Evolutionary conservation across 53 echinoderm and acorn worm genomes (phyloP), one percentile per base, ranked within the genome.

Genomic region (Mesocentrotus franciscanus): DNA sequence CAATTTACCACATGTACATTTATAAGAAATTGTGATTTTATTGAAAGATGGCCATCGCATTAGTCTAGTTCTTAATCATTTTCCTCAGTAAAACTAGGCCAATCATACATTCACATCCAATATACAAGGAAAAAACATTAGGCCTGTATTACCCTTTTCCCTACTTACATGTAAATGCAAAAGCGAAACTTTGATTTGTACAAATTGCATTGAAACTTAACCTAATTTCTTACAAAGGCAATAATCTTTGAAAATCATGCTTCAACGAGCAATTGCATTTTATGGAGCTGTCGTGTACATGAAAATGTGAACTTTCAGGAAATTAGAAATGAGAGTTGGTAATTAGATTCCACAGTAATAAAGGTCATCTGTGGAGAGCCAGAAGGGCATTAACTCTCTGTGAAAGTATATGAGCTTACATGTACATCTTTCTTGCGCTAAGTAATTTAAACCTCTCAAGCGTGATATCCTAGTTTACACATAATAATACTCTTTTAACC

Each of bases 31-130:
- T 18, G 17, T 30, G 16, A 17, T 11, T 35, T 36, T 2, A 81
- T 81, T 0, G 2, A 22, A 9, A 87, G 34, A 57, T 87, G 87
- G 87, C 18, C 58, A 27, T 58, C 4, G 56, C 87, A 87, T 87
- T 87, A 87, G 59, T n/a, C 87, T 87, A 87, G 58, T 87, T 87
- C 56, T 57, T 58, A 87, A 58, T 87, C 4, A 58, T 56, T 87
- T 87, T 58, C 27, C 27, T 27, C 56, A 13, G n/a, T 12, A 5
- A 59, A 87, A 87, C 17, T 87, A 58, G 87, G 87, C 58, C 5
- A 87, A 58, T 87, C 58, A 87, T 56, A 20, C 15, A 87, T 57
- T 87, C 58, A 87, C 22, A 20, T 39, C 72, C 29, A 16, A 30
- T 8, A 81, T 35, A 81, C 39, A 39, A 81, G 42, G 20, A 42